Percentiles rank a stretch among this genome's conserved stretches.
phyloP scores from a whole-genome alignment of 1,140 invertebrate species.

The Drosophila nebulosa region DNA sequence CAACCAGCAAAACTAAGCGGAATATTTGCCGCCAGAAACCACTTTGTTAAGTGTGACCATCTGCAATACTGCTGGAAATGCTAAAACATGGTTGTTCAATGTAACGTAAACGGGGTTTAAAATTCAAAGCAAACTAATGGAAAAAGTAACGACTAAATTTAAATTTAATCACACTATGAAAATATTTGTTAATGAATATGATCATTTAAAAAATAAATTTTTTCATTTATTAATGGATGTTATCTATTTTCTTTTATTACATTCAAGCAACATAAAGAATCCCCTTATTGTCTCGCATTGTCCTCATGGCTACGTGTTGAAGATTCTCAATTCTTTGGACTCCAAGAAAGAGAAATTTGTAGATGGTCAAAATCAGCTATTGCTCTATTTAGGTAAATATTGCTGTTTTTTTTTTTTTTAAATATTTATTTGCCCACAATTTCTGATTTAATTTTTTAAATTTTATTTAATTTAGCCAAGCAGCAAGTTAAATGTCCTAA shows the following conservation, averaged over 20 bases:
- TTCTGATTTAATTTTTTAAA: not conserved
- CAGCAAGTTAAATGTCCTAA: conserved; percentile 85
- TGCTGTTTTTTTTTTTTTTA: not conserved
- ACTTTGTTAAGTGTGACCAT: conserved; percentile 8
- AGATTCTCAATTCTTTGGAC: conserved; percentile 90
- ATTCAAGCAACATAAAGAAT: conserved; percentile 83
- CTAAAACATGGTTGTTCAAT: not conserved
- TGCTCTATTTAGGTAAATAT: conserved; percentile 86
- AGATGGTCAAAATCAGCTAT: conserved; percentile 87
- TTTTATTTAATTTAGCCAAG: conserved; percentile 80
- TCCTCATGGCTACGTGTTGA: conserved; percentile 88
- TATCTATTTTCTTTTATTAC: not conserved
- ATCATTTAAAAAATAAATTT: no score
- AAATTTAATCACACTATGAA: not conserved
- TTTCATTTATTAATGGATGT: not conserved
- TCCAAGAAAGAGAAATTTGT: conserved; percentile 86
- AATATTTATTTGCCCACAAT: no score
- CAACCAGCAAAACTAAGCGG: conserved; percentile 5
- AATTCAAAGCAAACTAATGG: not conserved
- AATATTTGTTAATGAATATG: not conserved
- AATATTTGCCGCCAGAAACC: conserved; percentile 34
- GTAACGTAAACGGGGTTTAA: not conserved
- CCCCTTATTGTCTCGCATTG: conserved; percentile 82
- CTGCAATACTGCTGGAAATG: not conserved
- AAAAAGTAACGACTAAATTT: not conserved